A percentile compares a stretch with the other conserved stretches of the same genome.
These are phyloP conservation scores for Trichonephila inaurata DNA, from an alignment of 1,140 invertebrate genomes.

Conservation along the genomic window DNA sequence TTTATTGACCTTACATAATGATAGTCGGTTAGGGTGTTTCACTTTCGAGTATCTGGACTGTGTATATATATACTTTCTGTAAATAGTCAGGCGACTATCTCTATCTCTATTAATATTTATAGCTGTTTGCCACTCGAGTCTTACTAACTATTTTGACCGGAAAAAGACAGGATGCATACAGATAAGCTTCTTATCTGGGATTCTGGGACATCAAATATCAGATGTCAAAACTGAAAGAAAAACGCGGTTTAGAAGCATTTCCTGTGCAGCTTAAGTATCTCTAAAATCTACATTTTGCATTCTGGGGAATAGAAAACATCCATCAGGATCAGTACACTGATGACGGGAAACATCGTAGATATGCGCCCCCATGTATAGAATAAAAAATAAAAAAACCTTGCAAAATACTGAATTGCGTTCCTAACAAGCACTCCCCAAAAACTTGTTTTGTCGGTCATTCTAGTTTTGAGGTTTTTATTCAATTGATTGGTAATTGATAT, in stretches of 20 bases:
- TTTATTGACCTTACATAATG: too few species aligned
- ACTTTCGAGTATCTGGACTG: not conserved
- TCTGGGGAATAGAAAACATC: not conserved
- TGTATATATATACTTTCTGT: not conserved
- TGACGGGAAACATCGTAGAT: too few species aligned
- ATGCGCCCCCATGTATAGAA: too few species aligned
- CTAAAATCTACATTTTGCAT: not conserved
- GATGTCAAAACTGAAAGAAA: not conserved
- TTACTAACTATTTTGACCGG: not conserved
- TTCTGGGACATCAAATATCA: not conserved
- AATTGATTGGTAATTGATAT: too few species aligned
- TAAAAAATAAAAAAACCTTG: too few species aligned
- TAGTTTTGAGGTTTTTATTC: too few species aligned
- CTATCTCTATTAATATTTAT: not conserved
- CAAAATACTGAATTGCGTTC: too few species aligned
- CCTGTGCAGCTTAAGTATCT: not conserved
- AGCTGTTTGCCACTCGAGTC: not conserved
- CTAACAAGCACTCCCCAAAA: too few species aligned
- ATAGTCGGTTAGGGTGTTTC: too few species aligned
- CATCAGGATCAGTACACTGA: too few species aligned
- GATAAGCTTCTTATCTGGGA: slow-evolving; percentile 12
- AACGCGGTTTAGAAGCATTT: not conserved
- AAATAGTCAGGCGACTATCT: not conserved
- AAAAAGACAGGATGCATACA: not conserved
- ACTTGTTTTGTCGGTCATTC: too few species aligned